phyloP scores from a whole-genome alignment of 2,113 vertebrate genomes.

The Callithrix jacchus region DNA sequence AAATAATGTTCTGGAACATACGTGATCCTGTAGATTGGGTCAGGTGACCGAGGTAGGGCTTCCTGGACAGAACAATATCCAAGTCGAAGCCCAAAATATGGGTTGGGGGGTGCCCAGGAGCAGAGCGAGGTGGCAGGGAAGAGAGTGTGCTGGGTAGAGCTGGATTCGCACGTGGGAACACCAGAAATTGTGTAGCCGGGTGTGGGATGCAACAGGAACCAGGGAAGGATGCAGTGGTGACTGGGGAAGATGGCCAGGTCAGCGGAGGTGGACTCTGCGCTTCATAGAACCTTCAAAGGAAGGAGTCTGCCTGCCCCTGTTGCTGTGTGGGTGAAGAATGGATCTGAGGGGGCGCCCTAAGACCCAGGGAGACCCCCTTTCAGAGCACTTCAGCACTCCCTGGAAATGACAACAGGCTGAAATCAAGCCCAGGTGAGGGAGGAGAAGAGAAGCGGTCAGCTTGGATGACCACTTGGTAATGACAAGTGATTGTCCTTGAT shows the following conservation, averaged over 20 bases:
- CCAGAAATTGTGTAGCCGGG: too few species aligned
- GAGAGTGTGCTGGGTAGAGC: accelerated
- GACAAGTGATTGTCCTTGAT: background rate
- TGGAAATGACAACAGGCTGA: background rate
- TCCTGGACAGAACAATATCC: background rate
- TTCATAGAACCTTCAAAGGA: background rate
- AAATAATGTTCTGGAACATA: too few species aligned
- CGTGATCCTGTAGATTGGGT: too few species aligned
- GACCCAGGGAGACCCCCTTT: background rate
- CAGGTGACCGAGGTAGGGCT: too few species aligned
- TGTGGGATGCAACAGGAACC: too few species aligned
- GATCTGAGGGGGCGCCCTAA: too few species aligned
- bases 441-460: background rate
- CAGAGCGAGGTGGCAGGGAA: background rate
- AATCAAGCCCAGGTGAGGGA: too few species aligned
- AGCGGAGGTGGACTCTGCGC: accelerated
- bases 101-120: background rate
- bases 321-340: background rate
- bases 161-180: background rate
- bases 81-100: background rate
- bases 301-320: background rate
- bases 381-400: background rate
- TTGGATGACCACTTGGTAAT: background rate
- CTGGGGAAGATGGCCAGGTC: accelerated
- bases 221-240: too few species aligned